These are phyloP conservation scores for Diachrysia chrysitis DNA, from an alignment of 2,888 invertebrate genomes.

Conservation along the genomic window DNA sequence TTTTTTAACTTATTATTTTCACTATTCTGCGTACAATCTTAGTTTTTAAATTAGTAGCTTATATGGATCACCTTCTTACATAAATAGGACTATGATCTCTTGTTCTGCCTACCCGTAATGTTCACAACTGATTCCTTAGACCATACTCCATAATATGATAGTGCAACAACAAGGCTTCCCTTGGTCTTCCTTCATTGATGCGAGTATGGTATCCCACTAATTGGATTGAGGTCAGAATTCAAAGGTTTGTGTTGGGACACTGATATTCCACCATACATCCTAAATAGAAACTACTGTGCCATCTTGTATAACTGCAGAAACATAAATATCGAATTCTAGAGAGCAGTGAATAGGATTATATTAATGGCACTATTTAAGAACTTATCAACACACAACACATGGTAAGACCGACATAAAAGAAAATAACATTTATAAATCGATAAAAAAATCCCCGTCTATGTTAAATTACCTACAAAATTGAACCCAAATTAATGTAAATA, in stretches of 20 bases:
- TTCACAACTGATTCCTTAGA: not conserved
- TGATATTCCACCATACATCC: not conserved
- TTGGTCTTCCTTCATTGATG: not conserved
- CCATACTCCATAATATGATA: not conserved
- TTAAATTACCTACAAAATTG: no score
- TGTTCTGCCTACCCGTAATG: not conserved
- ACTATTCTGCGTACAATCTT: no score
- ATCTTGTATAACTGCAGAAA: not conserved
- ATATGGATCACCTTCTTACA: not conserved
- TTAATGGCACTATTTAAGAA: no score
- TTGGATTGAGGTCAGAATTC: slow-evolving; percentile 2
- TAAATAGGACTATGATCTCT: not conserved
- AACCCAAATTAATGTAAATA: not conserved
- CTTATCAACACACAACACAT: no score
- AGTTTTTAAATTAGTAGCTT: not conserved
- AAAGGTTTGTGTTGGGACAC: not conserved
- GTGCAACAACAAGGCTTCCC: not conserved
- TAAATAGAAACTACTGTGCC: not conserved
- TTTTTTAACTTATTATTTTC: no score
- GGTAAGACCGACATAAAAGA: no score
- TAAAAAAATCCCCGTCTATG: no score
- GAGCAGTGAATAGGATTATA: no score
- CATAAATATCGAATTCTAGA: no score
- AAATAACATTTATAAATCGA: no score
- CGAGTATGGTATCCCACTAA: slow-evolving; percentile 1